Conservation (phyloP, 2,113 vertebrate species). For the Xiphophorus couchianus region DNA sequence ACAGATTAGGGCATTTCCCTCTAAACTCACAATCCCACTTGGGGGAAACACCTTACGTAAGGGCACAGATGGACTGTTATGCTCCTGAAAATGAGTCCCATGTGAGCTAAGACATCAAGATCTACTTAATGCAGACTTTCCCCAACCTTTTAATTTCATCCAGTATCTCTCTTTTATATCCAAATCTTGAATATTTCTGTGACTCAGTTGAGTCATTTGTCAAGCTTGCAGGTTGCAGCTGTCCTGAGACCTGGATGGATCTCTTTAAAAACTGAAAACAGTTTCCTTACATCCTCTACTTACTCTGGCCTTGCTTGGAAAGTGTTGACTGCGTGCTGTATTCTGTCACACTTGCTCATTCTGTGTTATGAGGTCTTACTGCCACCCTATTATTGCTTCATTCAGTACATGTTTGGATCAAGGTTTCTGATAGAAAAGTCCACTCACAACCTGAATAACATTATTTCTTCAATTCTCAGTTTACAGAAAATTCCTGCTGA, state of each 20-base stretch:
- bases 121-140: conserved; percentile 22
- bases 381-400: conserved; percentile 7
- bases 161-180: neutral
- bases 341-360: conserved; percentile 10
- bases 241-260: too few relatives aligned
- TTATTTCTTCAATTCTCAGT: neutral
- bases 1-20: conserved; percentile 56
- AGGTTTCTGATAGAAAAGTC: neutral
- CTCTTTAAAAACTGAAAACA: too few relatives aligned
- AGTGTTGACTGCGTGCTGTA: conserved; percentile 21
- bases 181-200: too few relatives aligned
- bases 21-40: conserved; percentile 49
- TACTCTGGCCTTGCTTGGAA: conserved; percentile 32
- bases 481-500: neutral
- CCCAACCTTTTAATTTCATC: neutral
- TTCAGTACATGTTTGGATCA: too few relatives aligned
- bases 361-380: conserved; percentile 18
- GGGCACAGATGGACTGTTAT: conserved; percentile 62
- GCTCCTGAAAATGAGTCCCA: conserved; percentile 30
- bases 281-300: too few relatives aligned
- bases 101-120: conserved; percentile 1
- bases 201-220: conserved; percentile 12
- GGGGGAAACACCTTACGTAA: conserved; percentile 64
- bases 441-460: neutral
- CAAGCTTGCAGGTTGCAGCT: too few relatives aligned